These are phyloP conservation scores for Drosophila varians DNA, from an alignment of 1,140 invertebrate species.

Conservation along the genomic window DNA sequence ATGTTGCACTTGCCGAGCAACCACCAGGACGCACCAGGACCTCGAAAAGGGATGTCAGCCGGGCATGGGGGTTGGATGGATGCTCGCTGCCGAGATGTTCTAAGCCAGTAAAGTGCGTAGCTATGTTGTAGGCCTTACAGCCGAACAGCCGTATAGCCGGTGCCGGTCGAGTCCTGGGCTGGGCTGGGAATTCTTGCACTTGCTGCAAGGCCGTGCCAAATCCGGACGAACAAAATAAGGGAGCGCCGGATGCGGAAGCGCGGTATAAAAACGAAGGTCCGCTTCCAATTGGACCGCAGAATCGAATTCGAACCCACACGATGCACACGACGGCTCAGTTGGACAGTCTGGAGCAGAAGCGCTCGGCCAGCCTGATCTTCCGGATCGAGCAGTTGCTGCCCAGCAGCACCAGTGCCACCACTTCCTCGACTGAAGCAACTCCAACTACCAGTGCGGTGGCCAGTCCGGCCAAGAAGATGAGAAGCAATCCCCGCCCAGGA, in stretches of 20 bases:
- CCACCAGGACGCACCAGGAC: constrained; percentile 60
- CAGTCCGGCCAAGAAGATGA: constrained; percentile 54
- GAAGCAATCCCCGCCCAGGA: constrained; percentile 63
- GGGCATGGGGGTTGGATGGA: constrained; percentile 1
- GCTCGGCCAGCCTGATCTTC: constrained; percentile 73
- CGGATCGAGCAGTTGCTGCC: constrained; percentile 76
- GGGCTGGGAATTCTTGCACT: constrained; percentile 83
- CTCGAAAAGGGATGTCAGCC: constrained; percentile 53
- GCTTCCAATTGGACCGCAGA: constrained; percentile 79
- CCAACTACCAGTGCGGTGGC: constrained; percentile 7
- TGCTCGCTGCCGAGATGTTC: constrained; percentile 1
- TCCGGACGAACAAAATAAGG: constrained; percentile 55
- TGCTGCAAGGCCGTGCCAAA: constrained; percentile 82
- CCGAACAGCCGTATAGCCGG: too few relatives aligned
- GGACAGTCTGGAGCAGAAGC: constrained; percentile 66
- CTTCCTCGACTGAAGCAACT: constrained; percentile 6
- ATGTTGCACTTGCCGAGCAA: constrained; percentile 82
- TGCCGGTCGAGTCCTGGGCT: constrained; percentile 28
- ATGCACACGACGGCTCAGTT: constrained; percentile 70
- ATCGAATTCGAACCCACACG: constrained; percentile 67
- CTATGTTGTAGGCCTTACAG: constrained; percentile 52
- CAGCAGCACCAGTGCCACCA: constrained; percentile 23
- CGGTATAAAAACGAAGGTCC: constrained; percentile 66
- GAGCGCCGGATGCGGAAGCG: constrained; percentile 25
- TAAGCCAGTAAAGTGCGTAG: constrained; percentile 73